These are phyloP conservation scores for Cheiracanthium punctorium DNA, from an alignment of 2,888 invertebrate genomes.

Conservation along the genomic window DNA sequence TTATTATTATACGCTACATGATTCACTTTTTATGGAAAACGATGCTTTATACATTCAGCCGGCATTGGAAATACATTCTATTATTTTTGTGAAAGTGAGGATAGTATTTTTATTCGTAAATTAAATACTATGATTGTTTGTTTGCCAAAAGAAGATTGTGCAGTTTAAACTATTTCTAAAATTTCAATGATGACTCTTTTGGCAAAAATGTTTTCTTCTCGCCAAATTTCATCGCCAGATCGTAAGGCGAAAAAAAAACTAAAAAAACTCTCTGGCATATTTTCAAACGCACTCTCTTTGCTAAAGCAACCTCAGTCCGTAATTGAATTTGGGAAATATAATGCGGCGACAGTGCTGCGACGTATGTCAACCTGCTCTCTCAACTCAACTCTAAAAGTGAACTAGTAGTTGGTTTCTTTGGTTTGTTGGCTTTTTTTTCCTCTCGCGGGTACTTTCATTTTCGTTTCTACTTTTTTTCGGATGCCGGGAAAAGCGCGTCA, in stretches of 20 bases:
- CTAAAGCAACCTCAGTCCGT: conserved; percentile 33
- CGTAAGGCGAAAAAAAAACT: neutral
- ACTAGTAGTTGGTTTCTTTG: conserved; percentile 41
- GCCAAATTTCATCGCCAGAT: conserved; percentile 9
- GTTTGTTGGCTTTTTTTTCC: neutral
- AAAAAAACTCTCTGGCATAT: neutral
- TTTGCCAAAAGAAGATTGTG: too few relatives aligned
- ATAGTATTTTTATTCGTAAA: too few relatives aligned
- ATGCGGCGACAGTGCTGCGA: conserved; percentile 60
- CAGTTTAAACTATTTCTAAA: too few relatives aligned
- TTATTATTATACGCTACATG: too few relatives aligned
- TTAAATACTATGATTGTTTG: too few relatives aligned
- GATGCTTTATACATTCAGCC: too few relatives aligned
- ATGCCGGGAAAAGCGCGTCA: neutral
- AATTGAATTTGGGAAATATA: conserved; percentile 67
- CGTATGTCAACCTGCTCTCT: conserved; percentile 59
- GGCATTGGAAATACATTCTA: too few relatives aligned
- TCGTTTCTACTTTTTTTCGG: conserved; percentile 4
- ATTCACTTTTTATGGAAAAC: too few relatives aligned
- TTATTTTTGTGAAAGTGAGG: too few relatives aligned
- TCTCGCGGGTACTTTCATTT: neutral
- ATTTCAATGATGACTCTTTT: too few relatives aligned
- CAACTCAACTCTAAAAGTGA: conserved; percentile 11
- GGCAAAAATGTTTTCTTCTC: too few relatives aligned
- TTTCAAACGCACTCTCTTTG: neutral